phyloP scores from a whole-genome alignment of 2,888 invertebrate genomes.

The Cremastinae sp. region DNA sequence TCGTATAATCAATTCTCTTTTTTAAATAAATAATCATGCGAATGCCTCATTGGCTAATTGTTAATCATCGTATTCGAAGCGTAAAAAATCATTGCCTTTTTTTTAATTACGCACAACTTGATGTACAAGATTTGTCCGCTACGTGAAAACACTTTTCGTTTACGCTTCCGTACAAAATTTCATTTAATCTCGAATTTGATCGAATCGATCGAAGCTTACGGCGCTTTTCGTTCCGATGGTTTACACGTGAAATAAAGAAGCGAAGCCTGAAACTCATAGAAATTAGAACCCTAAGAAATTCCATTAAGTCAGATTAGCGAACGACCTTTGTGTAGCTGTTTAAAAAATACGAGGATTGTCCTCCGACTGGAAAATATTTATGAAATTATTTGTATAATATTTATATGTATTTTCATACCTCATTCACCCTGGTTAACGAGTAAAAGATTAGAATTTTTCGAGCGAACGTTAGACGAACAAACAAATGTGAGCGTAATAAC shows the following conservation, averaged over 20 bases:
- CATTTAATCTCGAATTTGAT: too few species aligned
- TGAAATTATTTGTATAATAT: conserved; percentile 68
- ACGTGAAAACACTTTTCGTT: too few species aligned
- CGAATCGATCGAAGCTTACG: too few species aligned
- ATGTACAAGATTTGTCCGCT: conserved; percentile 13
- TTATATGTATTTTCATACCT: conserved; percentile 74
- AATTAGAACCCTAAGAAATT: conserved; percentile 24
- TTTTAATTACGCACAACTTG: conserved; percentile 48
- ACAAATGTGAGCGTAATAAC: conserved; percentile 1
- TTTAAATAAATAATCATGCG: conserved; percentile 23
- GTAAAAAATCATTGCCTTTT: conserved; percentile 23
- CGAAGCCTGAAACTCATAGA: conserved; percentile 10
- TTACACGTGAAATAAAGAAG: conserved; percentile 17
- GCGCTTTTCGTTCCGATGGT: too few species aligned
- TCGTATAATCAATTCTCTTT: not conserved
- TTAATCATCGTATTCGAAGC: conserved; percentile 18
- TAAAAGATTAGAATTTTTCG: conserved; percentile 30
- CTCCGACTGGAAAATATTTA: conserved; percentile 59
- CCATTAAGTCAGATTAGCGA: conserved; percentile 27
- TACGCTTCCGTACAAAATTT: too few species aligned
- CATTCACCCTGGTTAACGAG: conserved; percentile 49
- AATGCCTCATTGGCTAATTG: conserved; percentile 24
- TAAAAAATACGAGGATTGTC: conserved; percentile 43
- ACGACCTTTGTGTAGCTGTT: conserved; percentile 37
- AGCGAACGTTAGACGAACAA: conserved; percentile 38